Evolutionary conservation across 2,888 invertebrate species (phyloP).

Genomic region (Ochropleura plecta): DNA sequence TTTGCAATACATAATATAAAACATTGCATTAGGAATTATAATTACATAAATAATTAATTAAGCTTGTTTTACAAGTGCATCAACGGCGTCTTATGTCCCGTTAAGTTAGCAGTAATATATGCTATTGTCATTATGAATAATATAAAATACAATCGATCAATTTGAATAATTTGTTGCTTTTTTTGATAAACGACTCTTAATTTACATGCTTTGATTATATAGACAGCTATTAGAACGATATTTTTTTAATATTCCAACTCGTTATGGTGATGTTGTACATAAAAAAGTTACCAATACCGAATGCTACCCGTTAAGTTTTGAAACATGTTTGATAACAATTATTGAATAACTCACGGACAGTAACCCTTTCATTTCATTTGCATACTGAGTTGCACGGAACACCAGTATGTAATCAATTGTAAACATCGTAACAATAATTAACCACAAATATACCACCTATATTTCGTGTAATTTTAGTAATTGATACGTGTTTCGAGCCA

Average conservation of each 20-base stretch:
- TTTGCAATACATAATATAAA: slow-evolving; percentile 16
- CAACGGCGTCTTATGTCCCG: slow-evolving; percentile 55
- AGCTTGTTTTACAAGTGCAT: slow-evolving; percentile 34
- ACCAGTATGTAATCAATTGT: slow-evolving; percentile 70
- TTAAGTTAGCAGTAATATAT: slow-evolving; percentile 62
- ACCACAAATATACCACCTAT: slow-evolving; percentile 65
- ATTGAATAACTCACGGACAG: slow-evolving; percentile 68
- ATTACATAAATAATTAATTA: slow-evolving; percentile 38
- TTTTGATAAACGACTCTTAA: slow-evolving; percentile 45
- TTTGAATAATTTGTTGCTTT: slow-evolving; percentile 51
- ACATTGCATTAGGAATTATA: slow-evolving; percentile 9
- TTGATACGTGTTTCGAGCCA: slow-evolving; percentile 72
- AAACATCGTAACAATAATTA: slow-evolving; percentile 69
- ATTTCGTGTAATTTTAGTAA: slow-evolving; percentile 73
- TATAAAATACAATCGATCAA: slow-evolving; percentile 53
- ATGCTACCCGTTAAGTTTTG: slow-evolving; percentile 57
- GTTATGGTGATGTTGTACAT: slow-evolving; percentile 42
- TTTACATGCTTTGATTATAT: slow-evolving; percentile 23
- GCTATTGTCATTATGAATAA: slow-evolving; percentile 58
- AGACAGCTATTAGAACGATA: slow-evolving; percentile 8
- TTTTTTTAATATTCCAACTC: slow-evolving; percentile 29
- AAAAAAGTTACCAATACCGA: slow-evolving; percentile 52
- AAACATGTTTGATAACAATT: slow-evolving; percentile 69
- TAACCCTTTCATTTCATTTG: slow-evolving; percentile 76
- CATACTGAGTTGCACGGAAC: slow-evolving; percentile 70